These are phyloP conservation scores for Pimpla rufipes DNA, from an alignment of 2,888 invertebrate genomes.

Conservation along the genomic window DNA sequence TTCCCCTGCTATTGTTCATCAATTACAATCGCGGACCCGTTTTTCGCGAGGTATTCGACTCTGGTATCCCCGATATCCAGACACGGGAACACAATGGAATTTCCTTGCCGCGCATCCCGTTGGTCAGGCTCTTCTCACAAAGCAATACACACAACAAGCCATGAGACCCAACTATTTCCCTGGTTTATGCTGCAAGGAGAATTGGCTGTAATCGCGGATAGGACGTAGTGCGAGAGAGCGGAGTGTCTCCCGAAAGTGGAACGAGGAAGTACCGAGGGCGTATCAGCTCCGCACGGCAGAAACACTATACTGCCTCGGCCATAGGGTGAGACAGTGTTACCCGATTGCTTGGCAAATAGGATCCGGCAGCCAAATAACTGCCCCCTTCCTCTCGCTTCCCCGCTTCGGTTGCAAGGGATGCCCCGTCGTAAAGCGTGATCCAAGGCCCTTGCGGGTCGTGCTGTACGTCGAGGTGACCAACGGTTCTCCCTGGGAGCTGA, in stretches of 20 bases:
- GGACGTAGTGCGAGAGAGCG: neutral
- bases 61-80: neutral
- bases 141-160: neutral
- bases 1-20: neutral
- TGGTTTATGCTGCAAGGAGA: neutral
- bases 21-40: neutral
- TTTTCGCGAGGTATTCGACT: neutral
- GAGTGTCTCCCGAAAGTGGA: neutral
- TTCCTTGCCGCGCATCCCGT: no score
- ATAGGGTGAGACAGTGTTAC: constrained; percentile 73
- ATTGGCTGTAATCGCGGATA: constrained; percentile 13
- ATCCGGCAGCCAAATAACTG: constrained; percentile 78
- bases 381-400: constrained; percentile 8
- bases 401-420: constrained; percentile 27
- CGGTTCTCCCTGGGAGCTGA: neutral
- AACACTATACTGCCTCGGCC: constrained; percentile 58
- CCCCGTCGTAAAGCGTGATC: constrained; percentile 42
- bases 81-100: neutral
- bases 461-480: constrained; percentile 27
- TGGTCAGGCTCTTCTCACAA: neutral
- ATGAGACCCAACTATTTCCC: neutral
- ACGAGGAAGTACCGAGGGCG: neutral
- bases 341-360: constrained; percentile 80
- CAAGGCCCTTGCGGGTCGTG: constrained; percentile 28
- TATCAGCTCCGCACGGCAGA: neutral